Evolutionary conservation across 2,888 invertebrate genomes (phyloP), one percentile per base, ranked within the genome.

Genomic region (Machimus atricapillus): DNA sequence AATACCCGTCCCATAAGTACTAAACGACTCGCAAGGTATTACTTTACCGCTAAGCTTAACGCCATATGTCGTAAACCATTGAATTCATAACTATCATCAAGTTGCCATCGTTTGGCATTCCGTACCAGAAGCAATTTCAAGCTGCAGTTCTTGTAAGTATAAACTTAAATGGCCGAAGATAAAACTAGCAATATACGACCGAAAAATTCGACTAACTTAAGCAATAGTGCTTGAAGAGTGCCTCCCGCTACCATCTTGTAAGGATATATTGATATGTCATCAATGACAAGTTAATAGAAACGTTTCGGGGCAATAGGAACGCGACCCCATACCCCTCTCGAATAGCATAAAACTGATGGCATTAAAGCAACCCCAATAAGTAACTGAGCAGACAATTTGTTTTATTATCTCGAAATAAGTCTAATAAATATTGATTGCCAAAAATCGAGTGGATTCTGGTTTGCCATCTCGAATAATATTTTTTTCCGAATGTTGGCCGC

Each of bases 401-500:
- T 88, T 87, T 88, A 88, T 85, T 88, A 87, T 79, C 56, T 85
- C 73, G 66, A 78, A 86, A 88, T 85, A 79, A 79, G 86, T 56
- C 87, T 85, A 86, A 88, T 88, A 88, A 88, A 88, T 88, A 88
- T 88, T 87, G 88, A 88, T 88, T 81, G 86, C 66, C 78, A 76
- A 74, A 58, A 83, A 66, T 40, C 23, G 73, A 43, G 83, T 66
- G 73, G 83, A 73, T 66, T 66, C 40, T 83, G 83, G 83, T 58
- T 73, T 37, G 83, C 56, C 34, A 19, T 81, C 81, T 46, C 27
- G 23, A 46, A 23, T 12, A 19, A 37, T 31, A 52, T 37, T 14
- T 52, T 52, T 34, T 56, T 31, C 5, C 0, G 81, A 34, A 78
- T 78, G 78, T 16, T 34, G 56, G 19, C 52, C n/a, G n/a, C 46